phyloP scores from a whole-genome alignment of 1,140 invertebrate genomes.

The Nasonia longicornis region DNA sequence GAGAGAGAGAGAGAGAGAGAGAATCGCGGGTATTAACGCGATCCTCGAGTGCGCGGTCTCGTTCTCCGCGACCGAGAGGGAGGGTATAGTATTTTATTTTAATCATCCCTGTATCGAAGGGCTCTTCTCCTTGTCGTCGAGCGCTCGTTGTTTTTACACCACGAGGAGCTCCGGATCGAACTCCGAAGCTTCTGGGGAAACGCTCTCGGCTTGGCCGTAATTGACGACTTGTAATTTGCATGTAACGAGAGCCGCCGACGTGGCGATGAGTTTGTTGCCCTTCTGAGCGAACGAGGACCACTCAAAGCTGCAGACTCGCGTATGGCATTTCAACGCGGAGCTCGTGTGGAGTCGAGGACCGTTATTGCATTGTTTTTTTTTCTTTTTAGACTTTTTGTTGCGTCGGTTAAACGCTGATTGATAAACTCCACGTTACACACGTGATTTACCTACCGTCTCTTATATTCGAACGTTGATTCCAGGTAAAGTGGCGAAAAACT shows the following conservation, averaged over 20 bases:
- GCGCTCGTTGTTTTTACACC: not conserved
- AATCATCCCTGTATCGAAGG: conserved; percentile 31
- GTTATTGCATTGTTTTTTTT: not conserved
- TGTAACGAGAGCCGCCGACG: not conserved
- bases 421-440: too few species aligned
- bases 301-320: not conserved
- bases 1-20: not conserved
- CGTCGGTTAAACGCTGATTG: too few species aligned
- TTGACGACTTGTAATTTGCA: conserved; percentile 14
- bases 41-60: not conserved
- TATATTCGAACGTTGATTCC: too few species aligned
- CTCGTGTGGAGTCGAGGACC: not conserved
- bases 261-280: conserved; percentile 14
- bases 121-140: not conserved
- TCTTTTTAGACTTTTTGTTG: not conserved
- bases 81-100: conserved; percentile 41
- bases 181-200: not conserved
- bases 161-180: not conserved
- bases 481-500: too few species aligned
- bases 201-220: not conserved
- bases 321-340: not conserved
- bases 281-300: conserved; percentile 7
- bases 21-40: conserved; percentile 3
- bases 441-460: too few species aligned
- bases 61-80: not conserved